phyloP scores from a whole-genome alignment of 2,888 invertebrate species.

The Heliconius charithonia region DNA sequence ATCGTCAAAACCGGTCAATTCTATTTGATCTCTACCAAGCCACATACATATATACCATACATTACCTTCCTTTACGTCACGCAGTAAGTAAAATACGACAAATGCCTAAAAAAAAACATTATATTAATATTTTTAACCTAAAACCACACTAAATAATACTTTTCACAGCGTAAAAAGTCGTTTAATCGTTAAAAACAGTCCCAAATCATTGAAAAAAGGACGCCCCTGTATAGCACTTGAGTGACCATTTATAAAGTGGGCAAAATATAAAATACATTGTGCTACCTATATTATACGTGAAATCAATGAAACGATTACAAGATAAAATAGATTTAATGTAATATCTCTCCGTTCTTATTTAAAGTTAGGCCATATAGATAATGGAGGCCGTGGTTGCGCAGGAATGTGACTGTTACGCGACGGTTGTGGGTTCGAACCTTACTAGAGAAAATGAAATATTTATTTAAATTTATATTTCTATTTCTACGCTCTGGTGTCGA shows the following conservation, averaged over 20 bases:
- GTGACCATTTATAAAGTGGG: constrained; percentile 11
- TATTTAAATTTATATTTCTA: no score
- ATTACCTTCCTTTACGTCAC: no score
- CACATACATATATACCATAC: no score
- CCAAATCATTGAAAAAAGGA: constrained; percentile 28
- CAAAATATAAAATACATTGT: neutral
- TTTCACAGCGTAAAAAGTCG: constrained; percentile 15
- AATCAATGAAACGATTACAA: no score
- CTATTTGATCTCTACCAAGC: no score
- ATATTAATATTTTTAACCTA: neutral
- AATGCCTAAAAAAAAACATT: neutral
- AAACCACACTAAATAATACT: constrained; percentile 3
- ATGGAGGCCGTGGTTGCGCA: no score
- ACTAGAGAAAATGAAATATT: neutral
- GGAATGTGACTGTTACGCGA: neutral
- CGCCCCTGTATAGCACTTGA: constrained; percentile 17
- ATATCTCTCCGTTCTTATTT: no score
- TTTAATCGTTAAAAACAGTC: constrained; percentile 27
- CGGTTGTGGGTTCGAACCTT: neutral
- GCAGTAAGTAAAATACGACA: no score
- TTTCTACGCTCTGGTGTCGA: neutral
- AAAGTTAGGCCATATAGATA: no score
- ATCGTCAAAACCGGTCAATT: no score
- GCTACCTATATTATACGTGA: neutral
- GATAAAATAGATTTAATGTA: no score